Base-by-base conservation (phyloP, 1,140 invertebrate genomes). In the Coboldia fuscipes region DNA sequence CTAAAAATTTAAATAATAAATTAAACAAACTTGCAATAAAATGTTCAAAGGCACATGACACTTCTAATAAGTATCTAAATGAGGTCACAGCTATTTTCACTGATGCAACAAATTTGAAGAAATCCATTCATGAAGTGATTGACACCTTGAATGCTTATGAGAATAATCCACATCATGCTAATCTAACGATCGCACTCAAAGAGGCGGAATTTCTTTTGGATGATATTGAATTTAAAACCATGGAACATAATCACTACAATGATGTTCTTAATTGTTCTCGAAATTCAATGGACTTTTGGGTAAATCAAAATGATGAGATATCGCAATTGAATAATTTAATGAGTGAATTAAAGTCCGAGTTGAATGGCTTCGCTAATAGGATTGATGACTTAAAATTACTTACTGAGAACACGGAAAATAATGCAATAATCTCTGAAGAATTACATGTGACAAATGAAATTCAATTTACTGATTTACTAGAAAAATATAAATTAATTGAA, bases 401-500 rank as follows among this genome's bases (percentile, higher is more conserved):
- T 10, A 35, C 42, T 2, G 56, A 60, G 35, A 41, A 42, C 3
- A 54, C 63, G 4, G 57, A 56, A 43, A 50, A 49, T 3, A 54
- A 51, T 34, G 43, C 46, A 3, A 51, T 61, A 0, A 56, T 60
- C 0, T 60, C 61, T 29, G 44, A 48, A 0, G 48, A 52, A 4
- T 56, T 57, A 31, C 57, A 61, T 18, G 37, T 64, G 1, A 38
- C 35, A 9, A 45, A 51, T n/a, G 40, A 51, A 0, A 50, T 49
- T 35, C 43, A 45, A 10, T 20, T 21, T 19, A 21, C 3, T 3
- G 36, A 45, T 42, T 39, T 49, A 2, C 13, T 22, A 0, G 49
- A 52, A 8, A 39, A 47, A 7, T 42, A 51, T 18, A 35, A 40
- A 3, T 34, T 51, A 39, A 32, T 51, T 7, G 14, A 18, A 1